Conservation (phyloP, 1,140 invertebrate genomes). For the Melitaea cinxia region DNA sequence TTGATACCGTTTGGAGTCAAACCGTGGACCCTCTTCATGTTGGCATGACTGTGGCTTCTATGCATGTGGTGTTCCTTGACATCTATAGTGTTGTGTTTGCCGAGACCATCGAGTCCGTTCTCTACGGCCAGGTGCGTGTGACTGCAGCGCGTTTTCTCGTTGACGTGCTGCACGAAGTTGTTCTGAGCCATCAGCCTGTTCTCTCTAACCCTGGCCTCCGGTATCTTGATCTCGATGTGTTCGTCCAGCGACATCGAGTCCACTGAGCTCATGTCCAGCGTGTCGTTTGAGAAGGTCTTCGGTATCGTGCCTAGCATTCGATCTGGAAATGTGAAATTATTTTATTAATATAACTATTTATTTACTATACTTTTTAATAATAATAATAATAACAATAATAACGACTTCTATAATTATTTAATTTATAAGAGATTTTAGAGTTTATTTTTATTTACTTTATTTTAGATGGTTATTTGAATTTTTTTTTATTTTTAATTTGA, state of each 20-base stretch:
- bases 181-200: conserved; percentile 76
- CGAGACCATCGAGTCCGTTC: conserved; percentile 50
- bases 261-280: conserved; percentile 77
- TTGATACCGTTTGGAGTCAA: conserved; percentile 64
- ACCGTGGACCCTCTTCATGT: conserved; percentile 67
- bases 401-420: too few relatives aligned
- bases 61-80: conserved; percentile 60
- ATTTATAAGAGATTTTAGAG: too few relatives aligned
- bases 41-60: conserved; percentile 72
- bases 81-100: conserved; percentile 48
- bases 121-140: conserved; percentile 67
- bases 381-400: too few relatives aligned
- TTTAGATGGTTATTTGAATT: too few relatives aligned
- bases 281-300: conserved; percentile 79
- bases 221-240: conserved; percentile 80
- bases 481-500: too few relatives aligned
- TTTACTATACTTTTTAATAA: too few relatives aligned
- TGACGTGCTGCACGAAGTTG: conserved; percentile 73
- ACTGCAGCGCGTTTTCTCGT: conserved; percentile 66
- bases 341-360: not conserved
- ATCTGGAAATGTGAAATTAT: conserved; percentile 56
- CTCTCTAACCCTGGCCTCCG: conserved; percentile 73
- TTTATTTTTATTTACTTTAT: too few relatives aligned
- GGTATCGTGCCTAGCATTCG: conserved; percentile 76
- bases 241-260: conserved; percentile 80